Conservation (phyloP, 2,888 invertebrate species). For the Chymomyza fuscimana region DNA sequence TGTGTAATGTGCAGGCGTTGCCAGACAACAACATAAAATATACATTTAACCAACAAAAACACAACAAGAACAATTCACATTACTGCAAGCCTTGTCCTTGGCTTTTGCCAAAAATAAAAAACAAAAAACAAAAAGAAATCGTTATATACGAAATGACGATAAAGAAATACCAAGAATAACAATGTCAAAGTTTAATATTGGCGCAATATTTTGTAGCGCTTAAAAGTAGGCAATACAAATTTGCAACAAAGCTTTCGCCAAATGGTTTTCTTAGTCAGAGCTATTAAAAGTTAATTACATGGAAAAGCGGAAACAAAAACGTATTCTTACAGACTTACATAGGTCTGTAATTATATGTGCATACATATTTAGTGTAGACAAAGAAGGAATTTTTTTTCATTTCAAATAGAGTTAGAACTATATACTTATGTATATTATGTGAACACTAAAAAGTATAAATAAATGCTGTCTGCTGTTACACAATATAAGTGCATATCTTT, state of each 20-base stretch:
- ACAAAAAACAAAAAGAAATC: slow-evolving; percentile 31
- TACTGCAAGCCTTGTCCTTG: slow-evolving; percentile 50
- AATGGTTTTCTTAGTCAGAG: slow-evolving; percentile 24
- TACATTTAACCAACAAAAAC: slow-evolving; percentile 52
- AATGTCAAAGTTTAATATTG: slow-evolving; percentile 31
- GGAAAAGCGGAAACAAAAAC: slow-evolving; percentile 36
- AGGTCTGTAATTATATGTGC: background rate
- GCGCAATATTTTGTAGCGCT: slow-evolving; percentile 15
- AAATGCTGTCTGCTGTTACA: no score
- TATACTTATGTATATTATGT: no score
- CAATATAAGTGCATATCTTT: no score
- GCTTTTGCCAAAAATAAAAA: slow-evolving; percentile 22
- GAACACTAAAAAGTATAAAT: no score
- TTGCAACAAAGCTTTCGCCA: slow-evolving; percentile 19
- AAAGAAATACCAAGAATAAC: slow-evolving; percentile 21
- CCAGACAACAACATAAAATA: slow-evolving; percentile 47
- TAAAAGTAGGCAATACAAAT: slow-evolving; percentile 38
- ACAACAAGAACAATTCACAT: slow-evolving; percentile 18
- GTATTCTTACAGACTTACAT: background rate
- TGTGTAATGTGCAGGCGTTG: slow-evolving; percentile 21
- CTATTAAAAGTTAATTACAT: slow-evolving; percentile 63
- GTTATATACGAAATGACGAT: background rate
- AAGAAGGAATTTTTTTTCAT: slow-evolving; percentile 29
- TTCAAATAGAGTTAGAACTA: no score
- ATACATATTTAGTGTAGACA: slow-evolving; percentile 12